phyloP scores from a whole-genome alignment of 2,113 vertebrate species.

The Connochaetes taurinus region DNA sequence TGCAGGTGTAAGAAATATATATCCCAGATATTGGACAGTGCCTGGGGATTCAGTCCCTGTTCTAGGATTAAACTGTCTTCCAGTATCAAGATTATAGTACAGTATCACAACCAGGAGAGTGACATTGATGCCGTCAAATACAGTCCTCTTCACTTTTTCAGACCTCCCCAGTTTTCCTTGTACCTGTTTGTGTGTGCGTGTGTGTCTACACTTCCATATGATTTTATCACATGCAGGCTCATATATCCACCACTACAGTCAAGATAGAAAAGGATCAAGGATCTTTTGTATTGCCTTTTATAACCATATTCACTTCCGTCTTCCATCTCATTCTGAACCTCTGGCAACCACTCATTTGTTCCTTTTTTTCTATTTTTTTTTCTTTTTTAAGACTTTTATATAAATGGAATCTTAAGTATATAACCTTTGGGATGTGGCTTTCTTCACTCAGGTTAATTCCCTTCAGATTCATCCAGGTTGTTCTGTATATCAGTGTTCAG shows the following conservation, averaged over 20 bases:
- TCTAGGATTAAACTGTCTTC: neutral
- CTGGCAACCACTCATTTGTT: neutral
- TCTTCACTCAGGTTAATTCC: neutral
- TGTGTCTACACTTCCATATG: neutral
- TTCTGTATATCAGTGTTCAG: neutral
- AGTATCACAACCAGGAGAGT: neutral
- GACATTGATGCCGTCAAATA: neutral
- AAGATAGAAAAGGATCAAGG: neutral
- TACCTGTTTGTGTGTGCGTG: neutral
- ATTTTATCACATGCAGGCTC: neutral
- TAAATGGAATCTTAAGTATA: neutral
- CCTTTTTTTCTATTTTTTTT: neutral
- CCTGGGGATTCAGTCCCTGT: neutral
- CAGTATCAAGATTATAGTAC: neutral
- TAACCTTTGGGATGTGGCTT: neutral
- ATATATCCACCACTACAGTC: neutral
- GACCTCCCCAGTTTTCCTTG: neutral
- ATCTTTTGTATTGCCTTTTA: neutral
- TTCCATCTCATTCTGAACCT: neutral
- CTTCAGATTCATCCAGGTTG: neutral
- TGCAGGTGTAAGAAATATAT: neutral
- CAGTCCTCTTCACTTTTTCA: neutral
- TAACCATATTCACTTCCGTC: neutral
- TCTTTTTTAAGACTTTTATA: neutral
- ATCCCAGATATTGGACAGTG: neutral